These are phyloP conservation scores for Thaumatotibia leucotreta DNA, from an alignment of 1,140 invertebrate genomes.

Conservation along the genomic window DNA sequence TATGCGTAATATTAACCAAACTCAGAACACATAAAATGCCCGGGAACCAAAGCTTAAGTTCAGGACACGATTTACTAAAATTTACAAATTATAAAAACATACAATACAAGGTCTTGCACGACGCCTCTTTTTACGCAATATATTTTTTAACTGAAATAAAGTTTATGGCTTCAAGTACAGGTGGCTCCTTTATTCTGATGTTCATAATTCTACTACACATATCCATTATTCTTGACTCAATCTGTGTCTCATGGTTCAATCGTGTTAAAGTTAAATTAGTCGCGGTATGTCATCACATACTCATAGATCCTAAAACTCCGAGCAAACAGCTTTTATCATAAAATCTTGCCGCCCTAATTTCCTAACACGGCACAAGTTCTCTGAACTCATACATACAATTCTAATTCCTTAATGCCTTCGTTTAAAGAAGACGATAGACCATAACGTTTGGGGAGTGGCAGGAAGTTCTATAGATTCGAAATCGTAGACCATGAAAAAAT, in stretches of 20 bases:
- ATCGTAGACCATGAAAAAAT: slow-evolving; percentile 6
- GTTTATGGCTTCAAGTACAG: too few species aligned
- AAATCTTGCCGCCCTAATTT: neutral
- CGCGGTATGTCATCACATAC: neutral
- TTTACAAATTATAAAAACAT: too few species aligned
- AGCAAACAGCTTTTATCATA: neutral
- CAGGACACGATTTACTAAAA: too few species aligned
- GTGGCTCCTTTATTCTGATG: too few species aligned
- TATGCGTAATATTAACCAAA: neutral
- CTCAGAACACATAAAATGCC: too few species aligned
- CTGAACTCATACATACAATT: neutral
- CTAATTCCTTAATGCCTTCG: neutral
- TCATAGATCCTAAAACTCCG: neutral
- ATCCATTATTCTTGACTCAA: too few species aligned
- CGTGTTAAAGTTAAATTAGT: neutral
- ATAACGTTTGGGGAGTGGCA: slow-evolving; percentile 2
- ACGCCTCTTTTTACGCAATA: neutral
- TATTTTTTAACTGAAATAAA: too few species aligned
- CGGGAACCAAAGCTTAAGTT: too few species aligned
- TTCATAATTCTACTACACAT: too few species aligned
- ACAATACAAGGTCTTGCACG: neutral
- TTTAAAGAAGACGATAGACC: slow-evolving; percentile 9
- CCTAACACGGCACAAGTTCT: neutral
- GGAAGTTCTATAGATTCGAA: neutral
- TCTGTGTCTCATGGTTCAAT: neutral